phyloP scores from a whole-genome alignment of 2,888 invertebrate genomes.

The Patella depressa region DNA sequence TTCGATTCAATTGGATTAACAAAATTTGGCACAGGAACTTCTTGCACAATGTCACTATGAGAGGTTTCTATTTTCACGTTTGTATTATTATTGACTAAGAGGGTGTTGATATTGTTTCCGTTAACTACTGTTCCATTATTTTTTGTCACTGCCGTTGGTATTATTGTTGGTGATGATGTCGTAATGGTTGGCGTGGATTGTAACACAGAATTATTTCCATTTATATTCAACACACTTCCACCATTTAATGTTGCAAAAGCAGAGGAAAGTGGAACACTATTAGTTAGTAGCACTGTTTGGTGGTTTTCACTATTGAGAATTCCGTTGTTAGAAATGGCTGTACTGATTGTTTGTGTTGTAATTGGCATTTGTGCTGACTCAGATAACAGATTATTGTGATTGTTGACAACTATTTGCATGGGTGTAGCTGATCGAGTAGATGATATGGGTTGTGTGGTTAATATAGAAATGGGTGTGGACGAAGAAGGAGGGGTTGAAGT shows the following conservation, averaged over 20 bases:
- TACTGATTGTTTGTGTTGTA: neutral
- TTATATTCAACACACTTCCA: neutral
- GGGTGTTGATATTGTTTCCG: no score
- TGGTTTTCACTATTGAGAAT: neutral
- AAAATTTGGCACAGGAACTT: conserved; percentile 1
- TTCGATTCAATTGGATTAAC: neutral
- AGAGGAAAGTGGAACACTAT: neutral
- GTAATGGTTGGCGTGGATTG: no score
- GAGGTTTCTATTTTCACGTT: no score
- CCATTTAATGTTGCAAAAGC: neutral
- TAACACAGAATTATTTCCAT: neutral
- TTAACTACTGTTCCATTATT: no score
- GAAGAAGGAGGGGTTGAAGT: conserved; percentile 16
- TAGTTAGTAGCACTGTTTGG: conserved; percentile 7
- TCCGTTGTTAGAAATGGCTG: neutral
- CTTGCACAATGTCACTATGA: neutral
- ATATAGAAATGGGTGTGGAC: conserved; percentile 20
- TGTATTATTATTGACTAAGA: no score
- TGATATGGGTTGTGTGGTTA: conserved; percentile 17
- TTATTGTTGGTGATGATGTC: no score
- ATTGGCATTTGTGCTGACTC: neutral
- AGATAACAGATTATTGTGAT: neutral
- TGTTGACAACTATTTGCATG: neutral
- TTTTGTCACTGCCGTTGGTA: no score
- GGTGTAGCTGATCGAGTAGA: conserved; percentile 9